Evolutionary conservation across 2,888 invertebrate species (phyloP).

Genomic region (Scaptomyza flava): DNA sequence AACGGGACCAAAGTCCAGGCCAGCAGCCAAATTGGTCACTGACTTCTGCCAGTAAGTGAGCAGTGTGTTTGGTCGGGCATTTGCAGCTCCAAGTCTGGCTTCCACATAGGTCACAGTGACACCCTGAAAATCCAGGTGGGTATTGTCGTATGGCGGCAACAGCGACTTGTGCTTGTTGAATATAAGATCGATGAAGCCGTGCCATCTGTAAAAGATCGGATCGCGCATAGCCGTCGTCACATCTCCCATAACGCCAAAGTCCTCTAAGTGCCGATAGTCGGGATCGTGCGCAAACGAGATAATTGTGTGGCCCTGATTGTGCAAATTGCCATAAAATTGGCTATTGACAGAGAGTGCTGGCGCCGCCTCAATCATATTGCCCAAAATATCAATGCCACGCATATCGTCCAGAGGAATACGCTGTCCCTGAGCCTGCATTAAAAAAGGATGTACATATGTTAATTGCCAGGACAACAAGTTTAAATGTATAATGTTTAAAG

Average conservation of each 20-base stretch:
- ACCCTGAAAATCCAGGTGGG: slow-evolving; percentile 74
- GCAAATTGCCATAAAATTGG: slow-evolving; percentile 90
- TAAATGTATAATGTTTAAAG: too few relatives aligned
- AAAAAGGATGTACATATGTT: neutral
- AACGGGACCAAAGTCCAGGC: slow-evolving; percentile 90
- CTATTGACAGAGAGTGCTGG: slow-evolving; percentile 88
- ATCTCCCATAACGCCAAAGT: slow-evolving; percentile 91
- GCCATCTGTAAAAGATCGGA: slow-evolving; percentile 94
- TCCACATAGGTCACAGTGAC: slow-evolving; percentile 64
- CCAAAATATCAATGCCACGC: slow-evolving; percentile 91
- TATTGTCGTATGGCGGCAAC: slow-evolving; percentile 86
- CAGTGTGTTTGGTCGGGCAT: slow-evolving; percentile 85
- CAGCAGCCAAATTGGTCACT: slow-evolving; percentile 91
- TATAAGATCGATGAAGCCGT: slow-evolving; percentile 90
- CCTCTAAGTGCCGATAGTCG: slow-evolving; percentile 89
- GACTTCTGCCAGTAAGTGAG: slow-evolving; percentile 92
- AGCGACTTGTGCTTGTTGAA: slow-evolving; percentile 90
- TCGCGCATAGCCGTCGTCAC: slow-evolving; percentile 94
- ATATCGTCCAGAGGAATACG: slow-evolving; percentile 81
- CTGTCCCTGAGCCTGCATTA: slow-evolving; percentile 61
- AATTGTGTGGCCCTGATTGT: slow-evolving; percentile 92
- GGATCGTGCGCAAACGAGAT: slow-evolving; percentile 92
- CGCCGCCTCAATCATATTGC: slow-evolving; percentile 91
- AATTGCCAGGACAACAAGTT: too few relatives aligned
- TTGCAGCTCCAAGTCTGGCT: slow-evolving; percentile 65